phyloP scores from a whole-genome alignment of 2,797 vertebrate species.

The Percopsis omiscomaycus region DNA sequence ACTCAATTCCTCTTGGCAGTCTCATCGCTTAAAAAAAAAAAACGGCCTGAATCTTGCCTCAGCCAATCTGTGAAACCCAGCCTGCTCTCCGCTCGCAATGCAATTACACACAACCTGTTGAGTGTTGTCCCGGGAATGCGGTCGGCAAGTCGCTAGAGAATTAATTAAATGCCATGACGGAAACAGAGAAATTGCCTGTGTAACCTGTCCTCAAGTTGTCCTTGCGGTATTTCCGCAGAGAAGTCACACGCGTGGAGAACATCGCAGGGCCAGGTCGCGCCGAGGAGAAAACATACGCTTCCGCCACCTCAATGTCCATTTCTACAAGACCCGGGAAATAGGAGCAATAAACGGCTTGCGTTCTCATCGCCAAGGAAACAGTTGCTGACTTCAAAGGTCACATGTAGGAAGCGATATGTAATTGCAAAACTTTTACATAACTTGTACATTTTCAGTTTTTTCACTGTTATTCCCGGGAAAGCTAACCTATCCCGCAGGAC shows the following conservation, averaged over 20 bases:
- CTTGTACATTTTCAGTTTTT: conserved; percentile 12
- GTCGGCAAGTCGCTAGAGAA: conserved; percentile 76
- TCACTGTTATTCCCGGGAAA: conserved; percentile 43
- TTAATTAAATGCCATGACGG: conserved; percentile 80
- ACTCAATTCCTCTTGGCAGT: conserved; percentile 53
- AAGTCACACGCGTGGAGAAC: conserved; percentile 65
- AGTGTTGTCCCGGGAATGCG: conserved; percentile 77
- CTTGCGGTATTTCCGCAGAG: conserved; percentile 73
- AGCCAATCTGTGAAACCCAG: conserved; percentile 69
- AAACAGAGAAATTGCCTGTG: conserved; percentile 76
- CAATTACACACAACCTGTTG: conserved; percentile 84
- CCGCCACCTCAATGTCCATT: conserved; percentile 44
- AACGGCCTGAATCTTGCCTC: conserved; percentile 44
- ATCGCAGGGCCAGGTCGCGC: conserved; percentile 21
- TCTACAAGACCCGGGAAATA: conserved; percentile 31
- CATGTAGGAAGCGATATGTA: conserved; percentile 40
- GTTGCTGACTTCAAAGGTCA: conserved; percentile 59
- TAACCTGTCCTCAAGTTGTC: conserved; percentile 82
- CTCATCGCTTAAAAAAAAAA: conserved; percentile 67
- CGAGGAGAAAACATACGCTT: conserved; percentile 50
- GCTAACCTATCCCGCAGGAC: too few relatives aligned
- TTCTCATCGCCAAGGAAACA: conserved; percentile 20
- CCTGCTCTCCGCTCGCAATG: conserved; percentile 56
- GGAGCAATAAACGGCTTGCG: conserved; percentile 38
- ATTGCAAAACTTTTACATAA: conserved; percentile 49